Percentiles rank a stretch among this genome's conserved stretches.
Evolutionary conservation across 2,888 invertebrate genomes (phyloP).

Genomic region (Electrophaes corylata): DNA sequence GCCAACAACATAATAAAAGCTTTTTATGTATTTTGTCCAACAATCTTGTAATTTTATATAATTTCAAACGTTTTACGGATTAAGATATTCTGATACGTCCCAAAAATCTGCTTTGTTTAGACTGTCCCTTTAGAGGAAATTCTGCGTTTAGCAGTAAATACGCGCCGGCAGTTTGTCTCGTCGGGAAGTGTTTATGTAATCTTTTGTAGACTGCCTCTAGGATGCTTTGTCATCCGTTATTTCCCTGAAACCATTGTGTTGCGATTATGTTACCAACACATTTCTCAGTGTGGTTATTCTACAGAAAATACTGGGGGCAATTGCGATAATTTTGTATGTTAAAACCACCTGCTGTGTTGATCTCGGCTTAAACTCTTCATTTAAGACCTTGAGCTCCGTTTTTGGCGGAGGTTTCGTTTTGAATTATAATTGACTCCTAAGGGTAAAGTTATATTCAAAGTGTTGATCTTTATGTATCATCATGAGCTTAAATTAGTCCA

Average conservation of each 20-base stretch:
- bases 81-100: slow-evolving; percentile 18
- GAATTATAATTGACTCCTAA: too few relatives aligned
- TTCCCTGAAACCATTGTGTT: slow-evolving; percentile 29
- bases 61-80: slow-evolving; percentile 12
- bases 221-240: slow-evolving; percentile 47
- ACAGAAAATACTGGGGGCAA: not conserved
- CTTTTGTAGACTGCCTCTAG: slow-evolving; percentile 48
- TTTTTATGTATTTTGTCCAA: too few relatives aligned
- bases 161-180: slow-evolving; percentile 52
- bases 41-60: too few relatives aligned
- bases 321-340: too few relatives aligned
- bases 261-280: slow-evolving; percentile 34
- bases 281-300: not conserved
- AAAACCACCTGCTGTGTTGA: too few relatives aligned
- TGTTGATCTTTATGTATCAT: too few relatives aligned
- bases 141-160: slow-evolving; percentile 56
- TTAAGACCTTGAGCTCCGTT: too few relatives aligned
- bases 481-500: too few relatives aligned
- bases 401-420: too few relatives aligned
- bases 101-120: slow-evolving; percentile 27
- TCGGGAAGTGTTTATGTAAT: slow-evolving; percentile 46
- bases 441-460: too few relatives aligned
- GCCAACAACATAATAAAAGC: too few relatives aligned
- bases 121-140: slow-evolving; percentile 38
- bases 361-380: too few relatives aligned